phyloP scores from a whole-genome alignment of 1,140 invertebrate genomes.

The Bombus sibiricus region DNA sequence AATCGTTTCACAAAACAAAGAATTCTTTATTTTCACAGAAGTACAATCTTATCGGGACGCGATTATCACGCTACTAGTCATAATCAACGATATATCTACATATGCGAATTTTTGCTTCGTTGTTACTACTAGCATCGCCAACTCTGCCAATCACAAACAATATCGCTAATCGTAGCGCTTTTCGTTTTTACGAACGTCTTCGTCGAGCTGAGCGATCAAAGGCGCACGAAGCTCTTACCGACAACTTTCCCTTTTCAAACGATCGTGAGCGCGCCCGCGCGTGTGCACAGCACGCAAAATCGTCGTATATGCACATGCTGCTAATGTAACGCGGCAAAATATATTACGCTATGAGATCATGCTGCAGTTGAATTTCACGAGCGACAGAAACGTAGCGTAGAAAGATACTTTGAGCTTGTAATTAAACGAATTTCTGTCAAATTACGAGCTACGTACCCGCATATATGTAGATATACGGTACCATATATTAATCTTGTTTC shows the following conservation, averaged over 20 bases:
- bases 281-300: slow-evolving; percentile 42
- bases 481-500: no score
- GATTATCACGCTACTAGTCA: background rate
- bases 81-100: background rate
- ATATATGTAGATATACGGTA: no score
- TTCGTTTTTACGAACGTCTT: slow-evolving; percentile 1
- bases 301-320: background rate
- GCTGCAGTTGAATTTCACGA: slow-evolving; percentile 17
- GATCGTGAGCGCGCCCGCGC: slow-evolving; percentile 20
- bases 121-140: background rate
- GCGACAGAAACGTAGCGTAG: slow-evolving; percentile 5
- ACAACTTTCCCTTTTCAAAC: slow-evolving; percentile 58
- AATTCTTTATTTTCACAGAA: background rate
- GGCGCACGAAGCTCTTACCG: slow-evolving; percentile 20
- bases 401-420: background rate
- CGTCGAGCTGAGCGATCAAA: slow-evolving; percentile 16
- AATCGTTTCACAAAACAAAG: background rate
- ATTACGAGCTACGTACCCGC: background rate
- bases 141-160: background rate
- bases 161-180: background rate
- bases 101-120: no score
- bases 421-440: background rate
- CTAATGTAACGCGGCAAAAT: slow-evolving; percentile 27
- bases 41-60: background rate
- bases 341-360: slow-evolving; percentile 25